phyloP scores from a whole-genome alignment of 2,888 invertebrate species.

The Cybosia mesomella region DNA sequence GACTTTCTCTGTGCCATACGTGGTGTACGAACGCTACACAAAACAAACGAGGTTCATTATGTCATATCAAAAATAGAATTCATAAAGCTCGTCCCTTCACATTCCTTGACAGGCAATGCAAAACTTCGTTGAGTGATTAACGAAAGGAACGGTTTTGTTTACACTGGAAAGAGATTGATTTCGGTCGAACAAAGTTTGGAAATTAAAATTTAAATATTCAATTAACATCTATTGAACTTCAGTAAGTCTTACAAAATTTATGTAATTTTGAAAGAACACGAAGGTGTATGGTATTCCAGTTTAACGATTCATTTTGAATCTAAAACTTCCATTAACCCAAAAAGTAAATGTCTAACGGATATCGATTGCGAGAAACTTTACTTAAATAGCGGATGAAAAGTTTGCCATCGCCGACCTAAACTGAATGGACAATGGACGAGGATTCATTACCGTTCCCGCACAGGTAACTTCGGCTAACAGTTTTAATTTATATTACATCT shows the following conservation, averaged over 20 bases:
- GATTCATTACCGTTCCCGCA: slow-evolving; percentile 55
- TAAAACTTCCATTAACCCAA: slow-evolving; percentile 46
- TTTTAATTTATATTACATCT: slow-evolving; percentile 27
- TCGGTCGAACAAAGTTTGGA: slow-evolving; percentile 3
- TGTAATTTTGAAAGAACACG: slow-evolving; percentile 17
- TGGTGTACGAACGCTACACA: slow-evolving; percentile 39
- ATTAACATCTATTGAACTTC: slow-evolving; percentile 13
- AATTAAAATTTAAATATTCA: slow-evolving; percentile 16
- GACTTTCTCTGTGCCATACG: slow-evolving; percentile 50
- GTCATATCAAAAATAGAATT: slow-evolving; percentile 49
- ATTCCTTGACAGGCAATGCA: slow-evolving; percentile 17
- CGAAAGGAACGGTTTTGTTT: slow-evolving; percentile 26
- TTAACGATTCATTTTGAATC: slow-evolving; percentile 21
- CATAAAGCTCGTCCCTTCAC: slow-evolving; percentile 27
- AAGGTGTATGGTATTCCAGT: slow-evolving; percentile 24
- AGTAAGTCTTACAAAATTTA: slow-evolving; percentile 9
- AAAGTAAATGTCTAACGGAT: slow-evolving; percentile 52
- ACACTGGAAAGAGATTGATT: slow-evolving; percentile 10
- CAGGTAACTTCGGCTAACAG: slow-evolving; percentile 44
- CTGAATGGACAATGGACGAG: slow-evolving; percentile 47
- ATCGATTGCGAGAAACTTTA: slow-evolving; percentile 60
- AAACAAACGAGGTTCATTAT: slow-evolving; percentile 56
- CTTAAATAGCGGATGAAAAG: slow-evolving; percentile 59
- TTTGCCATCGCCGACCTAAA: slow-evolving; percentile 51
- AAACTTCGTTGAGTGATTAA: slow-evolving; percentile 15